phyloP scores from a whole-genome alignment of 2,797 vertebrate species.

The Rachycentron canadum region DNA sequence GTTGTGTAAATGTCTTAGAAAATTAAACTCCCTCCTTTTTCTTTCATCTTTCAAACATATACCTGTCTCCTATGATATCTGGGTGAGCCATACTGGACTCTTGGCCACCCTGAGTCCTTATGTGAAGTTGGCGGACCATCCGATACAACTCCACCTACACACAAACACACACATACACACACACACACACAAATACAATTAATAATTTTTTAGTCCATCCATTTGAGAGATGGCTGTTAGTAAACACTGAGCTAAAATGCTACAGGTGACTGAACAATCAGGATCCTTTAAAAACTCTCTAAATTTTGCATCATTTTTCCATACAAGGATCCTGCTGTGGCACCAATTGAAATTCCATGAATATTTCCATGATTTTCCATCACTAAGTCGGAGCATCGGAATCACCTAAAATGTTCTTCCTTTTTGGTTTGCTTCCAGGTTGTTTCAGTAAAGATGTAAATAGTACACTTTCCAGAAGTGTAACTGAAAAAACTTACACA shows the following conservation, averaged over 20 bases:
- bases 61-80: conserved; percentile 90
- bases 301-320: background rate
- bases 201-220: background rate
- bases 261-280: conserved; percentile 9
- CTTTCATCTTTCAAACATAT: conserved; percentile 18
- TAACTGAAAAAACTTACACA: background rate
- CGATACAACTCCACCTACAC: conserved; percentile 87
- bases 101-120: conserved; percentile 81
- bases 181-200: background rate
- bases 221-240: background rate
- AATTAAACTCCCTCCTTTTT: background rate
- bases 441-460: background rate
- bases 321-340: background rate
- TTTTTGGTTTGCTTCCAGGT: background rate
- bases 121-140: conserved; percentile 87
- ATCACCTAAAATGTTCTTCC: conserved; percentile 7
- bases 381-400: background rate
- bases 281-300: background rate
- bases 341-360: conserved; percentile 1
- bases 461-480: background rate
- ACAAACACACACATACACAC: conserved; percentile 9
- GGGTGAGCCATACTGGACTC: conserved; percentile 83
- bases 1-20: too few species aligned
- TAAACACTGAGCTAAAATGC: background rate
- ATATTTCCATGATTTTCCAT: conserved; percentile 31